These are phyloP conservation scores for Chloromyia formosa DNA, from an alignment of 2,888 invertebrate genomes.

Conservation along the genomic window DNA sequence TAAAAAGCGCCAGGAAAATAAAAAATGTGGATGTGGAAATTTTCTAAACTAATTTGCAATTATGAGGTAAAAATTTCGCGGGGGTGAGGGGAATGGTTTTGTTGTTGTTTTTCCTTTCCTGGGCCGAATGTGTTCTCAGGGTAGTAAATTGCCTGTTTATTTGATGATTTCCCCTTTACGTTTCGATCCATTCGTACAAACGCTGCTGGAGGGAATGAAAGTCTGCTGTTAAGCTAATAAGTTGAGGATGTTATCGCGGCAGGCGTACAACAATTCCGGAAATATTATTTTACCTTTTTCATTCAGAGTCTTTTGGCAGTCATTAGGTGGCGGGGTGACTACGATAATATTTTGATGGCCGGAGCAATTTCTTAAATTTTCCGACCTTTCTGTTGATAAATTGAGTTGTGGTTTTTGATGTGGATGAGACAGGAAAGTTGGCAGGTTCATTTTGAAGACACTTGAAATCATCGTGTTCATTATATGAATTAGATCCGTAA, in stretches of 20 bases:
- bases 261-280: slow-evolving; percentile 23
- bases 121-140: not conserved
- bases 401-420: no score
- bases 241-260: slow-evolving; percentile 23
- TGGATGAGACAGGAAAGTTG: no score
- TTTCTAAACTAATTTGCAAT: slow-evolving; percentile 25
- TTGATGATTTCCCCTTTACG: not conserved
- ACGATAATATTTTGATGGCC: no score
- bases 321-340: no score
- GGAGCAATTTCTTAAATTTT: no score
- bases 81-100: not conserved
- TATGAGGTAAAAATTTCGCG: not conserved
- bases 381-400: no score
- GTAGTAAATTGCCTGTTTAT: slow-evolving; percentile 12
- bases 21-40: not conserved
- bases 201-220: not conserved
- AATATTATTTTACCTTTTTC: slow-evolving; percentile 1
- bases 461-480: no score
- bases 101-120: not conserved
- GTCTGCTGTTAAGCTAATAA: slow-evolving; percentile 10
- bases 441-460: no score
- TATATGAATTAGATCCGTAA: no score
- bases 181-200: not conserved
- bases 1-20: not conserved
- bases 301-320: no score